A percentile compares a stretch with the other conserved stretches of the same genome.
Conservation (phyloP, 2,113 vertebrate species). For the Hemiprocne comata region DNA sequence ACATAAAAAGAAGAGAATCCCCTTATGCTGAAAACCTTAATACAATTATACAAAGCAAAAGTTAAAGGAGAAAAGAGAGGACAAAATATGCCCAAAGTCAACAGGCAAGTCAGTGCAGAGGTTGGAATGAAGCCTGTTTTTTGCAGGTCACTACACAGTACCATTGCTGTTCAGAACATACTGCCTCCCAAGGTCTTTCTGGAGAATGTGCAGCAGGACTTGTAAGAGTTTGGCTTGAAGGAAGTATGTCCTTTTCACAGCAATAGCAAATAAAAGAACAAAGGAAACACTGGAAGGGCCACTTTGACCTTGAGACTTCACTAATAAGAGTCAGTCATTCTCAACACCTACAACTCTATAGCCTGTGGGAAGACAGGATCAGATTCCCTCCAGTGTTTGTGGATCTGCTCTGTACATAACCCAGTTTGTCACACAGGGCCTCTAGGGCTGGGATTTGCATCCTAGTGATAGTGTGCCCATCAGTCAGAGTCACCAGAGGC, state of each 20-base stretch:
- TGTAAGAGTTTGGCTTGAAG: neutral
- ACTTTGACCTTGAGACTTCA: neutral
- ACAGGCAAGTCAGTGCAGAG: neutral
- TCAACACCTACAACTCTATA: neutral
- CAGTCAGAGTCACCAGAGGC: neutral
- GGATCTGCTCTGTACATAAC: neutral
- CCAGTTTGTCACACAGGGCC: neutral
- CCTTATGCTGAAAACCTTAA: neutral
- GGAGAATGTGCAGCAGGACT: rapidly evolving
- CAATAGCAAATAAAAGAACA: neutral
- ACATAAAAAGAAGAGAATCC: neutral
- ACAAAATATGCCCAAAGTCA: neutral
- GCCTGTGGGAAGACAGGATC: neutral
- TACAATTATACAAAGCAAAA: neutral
- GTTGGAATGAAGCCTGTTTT: neutral
- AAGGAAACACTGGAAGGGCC: neutral
- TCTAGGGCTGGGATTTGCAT: neutral
- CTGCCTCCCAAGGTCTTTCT: neutral
- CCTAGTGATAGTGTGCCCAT: neutral
- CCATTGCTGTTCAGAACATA: rapidly evolving
- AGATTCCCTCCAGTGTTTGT: neutral
- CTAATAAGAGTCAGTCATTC: neutral
- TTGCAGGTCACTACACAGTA: neutral
- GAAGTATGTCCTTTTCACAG: neutral
- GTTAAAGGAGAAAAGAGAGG: neutral